A percentile compares a stretch with the other conserved stretches of the same genome.
Conservation (phyloP, 2,888 invertebrate species). For the Resseliella maxima region DNA sequence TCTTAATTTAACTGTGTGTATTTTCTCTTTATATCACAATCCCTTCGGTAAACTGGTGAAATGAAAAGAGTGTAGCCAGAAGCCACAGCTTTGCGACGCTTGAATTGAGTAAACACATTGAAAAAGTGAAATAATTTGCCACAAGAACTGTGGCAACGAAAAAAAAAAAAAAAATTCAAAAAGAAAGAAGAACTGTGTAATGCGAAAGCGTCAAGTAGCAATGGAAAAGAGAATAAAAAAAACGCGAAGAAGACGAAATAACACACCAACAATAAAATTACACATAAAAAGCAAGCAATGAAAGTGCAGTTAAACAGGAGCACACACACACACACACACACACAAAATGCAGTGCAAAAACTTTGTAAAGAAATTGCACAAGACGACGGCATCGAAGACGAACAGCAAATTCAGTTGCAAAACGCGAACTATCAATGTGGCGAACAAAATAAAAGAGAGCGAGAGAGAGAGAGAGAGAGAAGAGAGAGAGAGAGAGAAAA, state of each 20-base stretch:
- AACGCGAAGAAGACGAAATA: too few relatives aligned
- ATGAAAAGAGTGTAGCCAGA: not conserved
- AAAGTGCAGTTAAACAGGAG: not conserved
- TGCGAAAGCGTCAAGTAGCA: not conserved
- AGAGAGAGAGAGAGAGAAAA: not conserved
- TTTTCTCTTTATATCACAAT: not conserved
- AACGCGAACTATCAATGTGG: not conserved
- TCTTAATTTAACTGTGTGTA: not conserved
- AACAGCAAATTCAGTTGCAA: not conserved
- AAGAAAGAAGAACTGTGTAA: not conserved
- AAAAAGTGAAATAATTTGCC: conserved; percentile 33
- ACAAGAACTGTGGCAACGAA: too few relatives aligned
- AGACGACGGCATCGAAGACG: not conserved
- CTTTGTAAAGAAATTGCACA: not conserved
- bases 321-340: not conserved
- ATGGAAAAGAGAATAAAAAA: not conserved
- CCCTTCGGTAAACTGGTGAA: not conserved
- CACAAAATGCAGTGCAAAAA: not conserved
- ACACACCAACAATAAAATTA: not conserved
- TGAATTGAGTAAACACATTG: conserved; percentile 34
- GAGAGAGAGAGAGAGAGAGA: too few relatives aligned
- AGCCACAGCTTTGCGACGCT: conserved; percentile 23
- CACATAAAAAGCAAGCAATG: not conserved
- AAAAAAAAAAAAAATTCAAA: not conserved
- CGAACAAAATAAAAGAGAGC: not conserved